Base-by-base conservation (phyloP, 2,797 vertebrate genomes). In the Sandelia bainsii region DNA sequence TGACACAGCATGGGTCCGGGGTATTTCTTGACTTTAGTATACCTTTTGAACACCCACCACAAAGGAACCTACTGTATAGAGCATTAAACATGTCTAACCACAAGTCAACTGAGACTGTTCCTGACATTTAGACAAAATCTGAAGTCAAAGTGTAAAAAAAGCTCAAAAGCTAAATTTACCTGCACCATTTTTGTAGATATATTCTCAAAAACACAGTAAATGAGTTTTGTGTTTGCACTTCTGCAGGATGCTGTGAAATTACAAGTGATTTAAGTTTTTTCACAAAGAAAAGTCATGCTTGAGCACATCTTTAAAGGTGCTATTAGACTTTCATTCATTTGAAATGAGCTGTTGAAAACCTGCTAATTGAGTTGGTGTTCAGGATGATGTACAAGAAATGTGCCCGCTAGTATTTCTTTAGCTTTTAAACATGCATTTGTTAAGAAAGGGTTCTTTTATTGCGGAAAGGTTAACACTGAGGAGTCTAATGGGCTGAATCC, bases 291-390 rank as follows among this genome's bases (percentile, higher is more conserved):
- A 62, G 51, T 73, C 64, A 81, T 13, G 73, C 50, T 66, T 65
- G 61, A 66, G 49, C 32, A 45, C 37, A 59, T 67, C 53, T 82
- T 66, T 58, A 81, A 86, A 83, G 74, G 65, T 54, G 69, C 81
- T 72, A 79, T 82, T 89, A 83, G 70, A 74, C 69, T 63, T 49
- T 42, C 23, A 49, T 81, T 91, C 85, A 63, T 40, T 62, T 80
- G 44, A 85, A 91, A 93, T 87, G 85, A 90, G 83, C 84, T 87
- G 80, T 85, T 89, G 46, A 81, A 82, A 72, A 11, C 10, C 9
- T 45, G 9, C 20, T 22, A 4, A 5, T 12, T 49, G 20, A 12
- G 46, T 60, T 17, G 32, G 32, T 57, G 75, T 80, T 82, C 59
- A 54, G 56, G 51, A 72, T 59, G 29, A 46, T 66, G 56, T 53